phyloP scores from a whole-genome alignment of 2,797 vertebrate species.

The Neosilurus hyrtlii region DNA sequence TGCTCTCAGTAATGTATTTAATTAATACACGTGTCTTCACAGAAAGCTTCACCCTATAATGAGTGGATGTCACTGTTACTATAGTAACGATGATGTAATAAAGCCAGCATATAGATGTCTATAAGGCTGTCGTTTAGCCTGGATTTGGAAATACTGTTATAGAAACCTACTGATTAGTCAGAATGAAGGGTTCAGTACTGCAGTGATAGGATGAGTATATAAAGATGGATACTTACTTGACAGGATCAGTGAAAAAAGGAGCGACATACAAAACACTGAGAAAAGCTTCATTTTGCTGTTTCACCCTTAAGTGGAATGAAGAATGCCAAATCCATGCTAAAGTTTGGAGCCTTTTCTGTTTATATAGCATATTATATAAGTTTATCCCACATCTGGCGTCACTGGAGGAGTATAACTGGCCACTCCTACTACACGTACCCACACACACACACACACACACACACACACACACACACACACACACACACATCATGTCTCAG shows the following conservation, averaged over 20 bases:
- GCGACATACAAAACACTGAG: background rate
- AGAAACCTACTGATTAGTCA: background rate
- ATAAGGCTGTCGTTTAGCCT: background rate
- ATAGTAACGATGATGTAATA: background rate
- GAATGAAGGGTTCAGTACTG: background rate
- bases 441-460: slow-evolving; percentile 1
- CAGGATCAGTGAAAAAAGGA: background rate
- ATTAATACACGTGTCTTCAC: background rate
- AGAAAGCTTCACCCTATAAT: background rate
- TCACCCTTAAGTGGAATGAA: background rate
- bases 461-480: background rate
- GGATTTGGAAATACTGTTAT: background rate
- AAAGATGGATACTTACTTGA: slow-evolving; percentile 1
- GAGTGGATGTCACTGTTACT: background rate
- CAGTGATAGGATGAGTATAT: background rate
- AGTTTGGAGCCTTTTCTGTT: background rate
- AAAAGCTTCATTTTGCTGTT: background rate
- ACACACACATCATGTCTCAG: background rate
- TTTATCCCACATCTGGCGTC: background rate
- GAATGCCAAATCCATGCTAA: background rate
- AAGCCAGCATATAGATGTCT: background rate
- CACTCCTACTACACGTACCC: background rate
- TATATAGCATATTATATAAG: background rate
- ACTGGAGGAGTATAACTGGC: background rate
- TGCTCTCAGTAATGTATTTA: no score